Evolutionary conservation across 2,113 vertebrate species (phyloP), one percentile per base, ranked within the genome.

Genomic region (Chelonoidis abingdonii): DNA sequence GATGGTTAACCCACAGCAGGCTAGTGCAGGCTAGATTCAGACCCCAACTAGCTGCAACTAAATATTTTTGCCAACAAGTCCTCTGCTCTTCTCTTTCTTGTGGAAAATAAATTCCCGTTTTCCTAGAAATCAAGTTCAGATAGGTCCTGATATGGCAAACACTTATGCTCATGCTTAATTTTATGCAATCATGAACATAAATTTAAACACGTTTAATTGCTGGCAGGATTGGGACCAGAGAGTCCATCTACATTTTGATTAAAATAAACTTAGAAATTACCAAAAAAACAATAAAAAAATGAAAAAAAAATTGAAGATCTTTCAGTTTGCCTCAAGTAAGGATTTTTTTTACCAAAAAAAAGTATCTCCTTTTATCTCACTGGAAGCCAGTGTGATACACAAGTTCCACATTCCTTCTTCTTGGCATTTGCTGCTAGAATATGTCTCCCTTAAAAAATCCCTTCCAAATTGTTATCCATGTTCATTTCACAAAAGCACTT

Each of bases 301-400:
- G 44, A 49, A 19, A 88, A 92, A 76, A 38, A 8, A 31, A 83
- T 94, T 80, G 2, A 8, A 85, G 4, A 1, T 83, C 3, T 90
- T 89, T 75, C 0, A 0, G 21, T 10, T 62, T 57, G 6, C 19
- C 24, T 0, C 16, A 8, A 53, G 52, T 53, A 19, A 53, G 52
- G 52, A 19, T 53, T 53, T 53, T 52, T 52, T 53, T 53, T 53
- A 19, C 10, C 47, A 49, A 49, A 49, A 47, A 49, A 6, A 53
- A 19, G 52, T 53, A 53, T 53, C 52, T 53, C 52, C 52, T 49
- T 84, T 87, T 38, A 50, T 50, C 4, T 5, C 50, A 50, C 50
- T 80, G 50, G 29, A 80, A 14, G n/a, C 80, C 38, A 69, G 10
- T 44, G 88, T 72, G 21, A 78, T 83, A 13, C 13, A 35, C 4